A percentile compares a stretch with the other conserved stretches of the same genome.
Evolutionary conservation across 2,888 invertebrate species (phyloP).

Genomic region (Sinopyrophorus schimmeli): DNA sequence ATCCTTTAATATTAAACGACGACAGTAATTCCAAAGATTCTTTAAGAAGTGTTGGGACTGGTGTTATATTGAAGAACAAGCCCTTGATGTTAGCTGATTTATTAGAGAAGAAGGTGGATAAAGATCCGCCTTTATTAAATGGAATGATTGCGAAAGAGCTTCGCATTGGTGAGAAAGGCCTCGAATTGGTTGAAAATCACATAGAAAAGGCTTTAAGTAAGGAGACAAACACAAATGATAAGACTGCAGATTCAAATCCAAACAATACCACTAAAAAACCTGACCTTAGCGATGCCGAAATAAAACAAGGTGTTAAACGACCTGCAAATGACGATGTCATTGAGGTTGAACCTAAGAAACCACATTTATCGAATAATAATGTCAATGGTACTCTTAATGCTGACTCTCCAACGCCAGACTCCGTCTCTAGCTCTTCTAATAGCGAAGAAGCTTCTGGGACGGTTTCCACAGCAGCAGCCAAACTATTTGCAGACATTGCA

Average conservation of each 20-base stretch:
- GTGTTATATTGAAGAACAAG: constrained; percentile 60
- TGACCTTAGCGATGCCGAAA: constrained; percentile 41
- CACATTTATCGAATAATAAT: constrained; percentile 40
- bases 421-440: constrained; percentile 55
- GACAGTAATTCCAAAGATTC: constrained; percentile 60
- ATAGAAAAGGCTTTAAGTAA: constrained; percentile 58
- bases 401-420: constrained; percentile 56
- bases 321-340: constrained; percentile 51
- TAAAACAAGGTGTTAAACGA: constrained; percentile 52
- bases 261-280: constrained; percentile 26
- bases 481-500: constrained; percentile 82
- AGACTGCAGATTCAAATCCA: constrained; percentile 25
- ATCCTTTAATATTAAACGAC: constrained; percentile 55
- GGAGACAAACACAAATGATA: constrained; percentile 37
- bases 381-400: constrained; percentile 47
- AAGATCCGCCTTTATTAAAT: constrained; percentile 62
- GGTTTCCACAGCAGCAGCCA: constrained; percentile 82
- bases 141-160: constrained; percentile 62
- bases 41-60: constrained; percentile 40
- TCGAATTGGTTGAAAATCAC: constrained; percentile 65
- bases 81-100: constrained; percentile 78
- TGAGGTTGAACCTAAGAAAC: constrained; percentile 56
- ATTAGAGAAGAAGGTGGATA: constrained; percentile 75
- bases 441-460: constrained; percentile 60
- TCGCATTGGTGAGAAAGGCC: constrained; percentile 62